Percentiles rank a stretch among this genome's conserved stretches.
Conservation (phyloP, 2,888 invertebrate genomes). For the Drosophila dives region DNA sequence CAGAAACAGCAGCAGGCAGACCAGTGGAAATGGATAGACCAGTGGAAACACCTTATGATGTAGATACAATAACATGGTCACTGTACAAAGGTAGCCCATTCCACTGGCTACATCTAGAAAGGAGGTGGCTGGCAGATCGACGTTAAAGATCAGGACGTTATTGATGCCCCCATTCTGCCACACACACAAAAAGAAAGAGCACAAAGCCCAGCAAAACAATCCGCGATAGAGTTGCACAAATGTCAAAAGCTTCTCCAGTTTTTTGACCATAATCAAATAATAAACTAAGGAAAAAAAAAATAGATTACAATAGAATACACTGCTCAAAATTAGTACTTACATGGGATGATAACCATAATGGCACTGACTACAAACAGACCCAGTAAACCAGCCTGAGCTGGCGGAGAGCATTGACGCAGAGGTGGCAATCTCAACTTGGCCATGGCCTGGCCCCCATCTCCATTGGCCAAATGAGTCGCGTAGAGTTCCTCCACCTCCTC, state of each 20-base stretch:
- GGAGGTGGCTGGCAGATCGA: slow-evolving; percentile 96
- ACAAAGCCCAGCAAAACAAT: slow-evolving; percentile 94
- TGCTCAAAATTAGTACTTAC: slow-evolving; percentile 84
- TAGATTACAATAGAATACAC: background rate
- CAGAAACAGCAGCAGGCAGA: slow-evolving; percentile 90
- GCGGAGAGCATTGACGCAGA: slow-evolving; percentile 92
- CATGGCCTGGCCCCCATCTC: slow-evolving; percentile 97
- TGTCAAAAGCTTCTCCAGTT: slow-evolving; percentile 82
- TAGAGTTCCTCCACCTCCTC: slow-evolving; percentile 94
- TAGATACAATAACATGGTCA: slow-evolving; percentile 89
- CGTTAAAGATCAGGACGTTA: slow-evolving; percentile 97
- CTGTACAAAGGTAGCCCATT: slow-evolving; percentile 95
- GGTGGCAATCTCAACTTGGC: slow-evolving; percentile 98
- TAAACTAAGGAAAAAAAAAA: slow-evolving; percentile 20
- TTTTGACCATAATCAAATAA: background rate
- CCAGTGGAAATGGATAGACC: slow-evolving; percentile 92
- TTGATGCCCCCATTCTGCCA: slow-evolving; percentile 98
- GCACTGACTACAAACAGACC: slow-evolving; percentile 95
- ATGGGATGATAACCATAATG: slow-evolving; percentile 92
- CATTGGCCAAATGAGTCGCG: slow-evolving; percentile 92
- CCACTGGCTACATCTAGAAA: slow-evolving; percentile 95
- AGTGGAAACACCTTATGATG: slow-evolving; percentile 92
- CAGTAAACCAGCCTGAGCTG: slow-evolving; percentile 92
- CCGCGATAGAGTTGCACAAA: slow-evolving; percentile 95
- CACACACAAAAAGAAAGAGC: slow-evolving; percentile 95